These are phyloP conservation scores for Teinopalpus imperialis DNA, from an alignment of 2,888 invertebrate species.

Conservation along the genomic window DNA sequence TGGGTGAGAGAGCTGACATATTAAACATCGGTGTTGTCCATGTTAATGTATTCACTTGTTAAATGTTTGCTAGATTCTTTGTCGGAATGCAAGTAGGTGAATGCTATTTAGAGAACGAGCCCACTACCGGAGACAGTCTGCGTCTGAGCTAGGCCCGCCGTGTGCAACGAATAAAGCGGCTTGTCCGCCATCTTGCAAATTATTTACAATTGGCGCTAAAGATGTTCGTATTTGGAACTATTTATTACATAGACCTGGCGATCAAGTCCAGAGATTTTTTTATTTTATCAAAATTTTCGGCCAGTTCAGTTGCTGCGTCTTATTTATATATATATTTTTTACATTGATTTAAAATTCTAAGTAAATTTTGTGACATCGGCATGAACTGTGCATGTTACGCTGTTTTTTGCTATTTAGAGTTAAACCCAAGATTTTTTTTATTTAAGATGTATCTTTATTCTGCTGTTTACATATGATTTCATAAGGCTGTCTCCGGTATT, in stretches of 20 bases:
- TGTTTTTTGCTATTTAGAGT: constrained; percentile 11
- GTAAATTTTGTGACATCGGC: constrained; percentile 6
- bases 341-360: not conserved
- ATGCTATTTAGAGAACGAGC: constrained; percentile 75
- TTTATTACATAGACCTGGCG: too few species aligned
- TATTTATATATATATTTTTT: constrained; percentile 4
- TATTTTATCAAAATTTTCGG: not conserved
- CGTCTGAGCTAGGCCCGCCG: constrained; percentile 31
- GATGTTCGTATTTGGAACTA: too few species aligned
- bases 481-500: constrained; percentile 62
- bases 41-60: constrained; percentile 62
- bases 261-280: not conserved
- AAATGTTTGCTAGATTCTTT: constrained; percentile 73
- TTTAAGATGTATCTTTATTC: not conserved
- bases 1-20: constrained; percentile 83
- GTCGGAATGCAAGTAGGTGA: constrained; percentile 78
- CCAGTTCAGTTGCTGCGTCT: constrained; percentile 4
- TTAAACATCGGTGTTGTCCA: constrained; percentile 73
- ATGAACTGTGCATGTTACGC: constrained; percentile 21
- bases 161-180: constrained; percentile 1
- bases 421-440: not conserved
- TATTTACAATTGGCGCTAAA: not conserved
- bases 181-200: not conserved
- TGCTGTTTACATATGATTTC: constrained; percentile 1
- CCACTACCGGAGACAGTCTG: constrained; percentile 66